Evolutionary conservation across 2,888 invertebrate genomes (phyloP).

Genomic region (Cactoblastis cactorum): DNA sequence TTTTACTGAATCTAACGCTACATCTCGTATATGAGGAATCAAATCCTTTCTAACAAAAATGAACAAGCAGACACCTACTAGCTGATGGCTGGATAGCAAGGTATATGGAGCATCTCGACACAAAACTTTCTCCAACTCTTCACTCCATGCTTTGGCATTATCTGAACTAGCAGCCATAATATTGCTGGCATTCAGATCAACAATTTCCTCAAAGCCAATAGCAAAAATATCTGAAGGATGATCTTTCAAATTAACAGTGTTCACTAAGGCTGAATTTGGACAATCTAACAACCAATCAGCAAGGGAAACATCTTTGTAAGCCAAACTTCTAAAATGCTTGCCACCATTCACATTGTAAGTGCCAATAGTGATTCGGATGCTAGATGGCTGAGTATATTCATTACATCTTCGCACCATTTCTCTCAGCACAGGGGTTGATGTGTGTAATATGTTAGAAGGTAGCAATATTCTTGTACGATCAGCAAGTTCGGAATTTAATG

Average conservation of each 20-base stretch:
- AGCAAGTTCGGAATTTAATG: conserved; percentile 93
- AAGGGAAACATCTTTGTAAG: conserved; percentile 92
- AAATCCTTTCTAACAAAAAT: conserved; percentile 94
- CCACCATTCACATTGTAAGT: conserved; percentile 99
- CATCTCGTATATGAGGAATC: conserved; percentile 93
- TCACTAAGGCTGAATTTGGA: conserved; percentile 75
- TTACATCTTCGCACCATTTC: conserved; percentile 91
- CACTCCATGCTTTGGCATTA: conserved; percentile 96
- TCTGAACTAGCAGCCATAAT: conserved; percentile 96
- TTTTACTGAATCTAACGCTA: conserved; percentile 97
- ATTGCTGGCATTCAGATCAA: conserved; percentile 98
- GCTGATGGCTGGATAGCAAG: conserved; percentile 93
- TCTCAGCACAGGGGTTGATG: conserved; percentile 89
- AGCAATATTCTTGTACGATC: conserved; percentile 94
- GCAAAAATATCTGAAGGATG: conserved; percentile 95
- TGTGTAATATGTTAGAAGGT: conserved; percentile 91
- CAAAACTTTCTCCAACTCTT: conserved; percentile 94
- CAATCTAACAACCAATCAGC: conserved; percentile 95
- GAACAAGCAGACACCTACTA: conserved; percentile 98
- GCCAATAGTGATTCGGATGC: conserved; percentile 91
- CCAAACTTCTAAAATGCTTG: conserved; percentile 97
- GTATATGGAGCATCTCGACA: conserved; percentile 93
- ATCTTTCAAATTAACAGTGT: conserved; percentile 68
- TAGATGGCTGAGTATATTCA: conserved; percentile 86
- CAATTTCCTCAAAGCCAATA: conserved; percentile 99